Base-by-base conservation (phyloP, 2,888 invertebrate species). In the Candidula unifasciata region DNA sequence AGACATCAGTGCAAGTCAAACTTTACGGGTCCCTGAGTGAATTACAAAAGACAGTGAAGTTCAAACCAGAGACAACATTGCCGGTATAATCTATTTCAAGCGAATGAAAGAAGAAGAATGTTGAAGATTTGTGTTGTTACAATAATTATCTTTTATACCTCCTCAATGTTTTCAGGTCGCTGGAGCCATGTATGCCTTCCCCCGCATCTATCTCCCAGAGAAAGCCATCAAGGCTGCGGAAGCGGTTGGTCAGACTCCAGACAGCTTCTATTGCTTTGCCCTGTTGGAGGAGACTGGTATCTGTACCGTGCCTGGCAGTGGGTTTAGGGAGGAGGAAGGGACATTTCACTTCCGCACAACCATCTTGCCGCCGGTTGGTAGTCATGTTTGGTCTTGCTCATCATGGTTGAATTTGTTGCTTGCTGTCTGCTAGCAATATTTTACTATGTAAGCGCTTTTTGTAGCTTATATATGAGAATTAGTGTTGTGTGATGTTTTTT, bases 171-270 rank as follows among this genome's bases (percentile, higher is more conserved):
- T 21, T 35, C 66, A 83, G 83, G 83, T 83, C 30, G 73, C 24
- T 96, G 96, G 99, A 27, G 99, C 99, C 3, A 99, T 99, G 99
- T 99, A 99, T 94, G 98, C 98, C 86, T 99, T 99, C 94, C 99
- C 99, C 0, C 95, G 96, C 91, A 94, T 99, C 84, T 95, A 95
- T 73, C 92, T 99, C 82, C 98, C 99, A 2, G 94, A 95, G 64
- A 97, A 96, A 93, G 99, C 98, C 0, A 95, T 98, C 60, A 96
- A 95, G 89, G 97, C 96, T 33, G 99, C 99, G 0, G 95, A 96
- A 94, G 94, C 93, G 3, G 86, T 89, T 44, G 88, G 88, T 6
- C 96, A 66, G 94, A 94, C 95, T 68, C 96, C 99, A 0, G 99
- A 99, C 94, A 96, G 96, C 0, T 98, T 97, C 94, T 99, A 99